Conservation (phyloP, 1,140 invertebrate genomes). For the Colletes gigas region DNA sequence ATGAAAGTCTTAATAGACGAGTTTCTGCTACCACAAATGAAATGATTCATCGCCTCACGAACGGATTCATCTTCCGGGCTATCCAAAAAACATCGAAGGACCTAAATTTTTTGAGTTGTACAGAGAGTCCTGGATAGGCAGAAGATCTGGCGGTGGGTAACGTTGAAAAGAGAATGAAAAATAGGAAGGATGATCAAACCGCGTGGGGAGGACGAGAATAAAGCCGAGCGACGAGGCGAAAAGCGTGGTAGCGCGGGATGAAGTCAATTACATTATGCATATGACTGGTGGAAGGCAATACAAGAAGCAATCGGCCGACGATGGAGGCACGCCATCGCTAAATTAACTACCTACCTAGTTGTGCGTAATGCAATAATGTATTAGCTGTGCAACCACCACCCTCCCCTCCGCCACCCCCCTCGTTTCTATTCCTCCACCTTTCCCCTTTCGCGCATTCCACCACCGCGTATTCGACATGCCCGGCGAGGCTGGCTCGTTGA, state of each 20-base stretch:
- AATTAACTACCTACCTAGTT: constrained; percentile 74
- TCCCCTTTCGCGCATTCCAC: constrained; percentile 39
- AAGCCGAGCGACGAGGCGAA: constrained; percentile 52
- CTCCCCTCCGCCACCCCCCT: constrained; percentile 1
- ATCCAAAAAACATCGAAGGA: too few species aligned
- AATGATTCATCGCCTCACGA: too few species aligned
- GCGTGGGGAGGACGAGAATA: constrained; percentile 39
- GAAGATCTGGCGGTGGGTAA: neutral
- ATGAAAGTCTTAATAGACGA: too few species aligned
- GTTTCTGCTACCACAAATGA: too few species aligned
- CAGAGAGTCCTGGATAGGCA: constrained; percentile 9
- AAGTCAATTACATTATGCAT: constrained; percentile 77
- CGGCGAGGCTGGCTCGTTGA: neutral
- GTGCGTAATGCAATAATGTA: constrained; percentile 71
- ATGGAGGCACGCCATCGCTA: constrained; percentile 64
- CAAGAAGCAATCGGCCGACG: constrained; percentile 69
- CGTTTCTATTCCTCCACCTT: neutral
- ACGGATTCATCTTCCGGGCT: too few species aligned
- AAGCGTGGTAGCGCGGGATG: constrained; percentile 63
- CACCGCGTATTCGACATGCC: neutral
- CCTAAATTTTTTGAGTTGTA: neutral
- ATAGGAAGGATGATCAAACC: neutral
- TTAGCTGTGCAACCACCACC: constrained; percentile 47
- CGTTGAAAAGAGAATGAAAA: constrained; percentile 7
- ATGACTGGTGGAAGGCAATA: constrained; percentile 71